These are phyloP conservation scores for Charanyca ferruginea DNA, from an alignment of 2,888 invertebrate species.

Conservation along the genomic window DNA sequence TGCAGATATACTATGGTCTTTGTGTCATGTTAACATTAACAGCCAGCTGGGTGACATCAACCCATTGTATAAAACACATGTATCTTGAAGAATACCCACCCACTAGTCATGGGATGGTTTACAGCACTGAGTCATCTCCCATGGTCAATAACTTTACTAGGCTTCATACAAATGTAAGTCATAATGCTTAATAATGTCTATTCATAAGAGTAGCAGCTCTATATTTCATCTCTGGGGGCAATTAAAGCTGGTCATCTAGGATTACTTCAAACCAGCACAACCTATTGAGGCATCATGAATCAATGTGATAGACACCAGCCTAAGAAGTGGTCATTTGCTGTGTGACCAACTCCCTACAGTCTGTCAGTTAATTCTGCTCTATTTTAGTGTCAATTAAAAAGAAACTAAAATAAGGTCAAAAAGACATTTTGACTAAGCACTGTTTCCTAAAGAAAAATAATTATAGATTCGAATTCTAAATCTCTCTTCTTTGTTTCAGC, in stretches of 20 bases:
- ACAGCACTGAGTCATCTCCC: constrained; percentile 82
- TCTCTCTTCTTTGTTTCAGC: constrained; percentile 80
- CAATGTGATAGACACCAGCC: background rate
- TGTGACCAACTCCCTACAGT: background rate
- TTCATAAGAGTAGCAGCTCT: background rate
- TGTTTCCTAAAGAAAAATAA: background rate
- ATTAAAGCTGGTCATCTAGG: background rate
- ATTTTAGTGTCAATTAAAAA: background rate
- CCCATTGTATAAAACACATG: constrained; percentile 97
- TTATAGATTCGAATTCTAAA: no score
- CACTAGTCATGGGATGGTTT: constrained; percentile 81
- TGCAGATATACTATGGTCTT: constrained; percentile 96
- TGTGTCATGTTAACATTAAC: constrained; percentile 96
- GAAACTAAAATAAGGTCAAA: background rate
- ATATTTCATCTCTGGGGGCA: background rate
- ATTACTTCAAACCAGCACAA: background rate
- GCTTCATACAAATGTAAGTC: constrained; percentile 80
- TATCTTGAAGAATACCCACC: constrained; percentile 91
- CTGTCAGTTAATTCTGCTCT: background rate
- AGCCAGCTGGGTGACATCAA: constrained; percentile 98
- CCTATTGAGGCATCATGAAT: background rate
- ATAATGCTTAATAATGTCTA: background rate
- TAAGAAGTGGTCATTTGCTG: background rate
- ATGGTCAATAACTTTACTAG: constrained; percentile 79
- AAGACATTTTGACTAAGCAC: background rate